Percentiles rank a stretch among this genome's conserved stretches.
These are phyloP conservation scores for Notarius lentiginosus DNA, from an alignment of 2,113 vertebrate genomes.

Conservation along the genomic window DNA sequence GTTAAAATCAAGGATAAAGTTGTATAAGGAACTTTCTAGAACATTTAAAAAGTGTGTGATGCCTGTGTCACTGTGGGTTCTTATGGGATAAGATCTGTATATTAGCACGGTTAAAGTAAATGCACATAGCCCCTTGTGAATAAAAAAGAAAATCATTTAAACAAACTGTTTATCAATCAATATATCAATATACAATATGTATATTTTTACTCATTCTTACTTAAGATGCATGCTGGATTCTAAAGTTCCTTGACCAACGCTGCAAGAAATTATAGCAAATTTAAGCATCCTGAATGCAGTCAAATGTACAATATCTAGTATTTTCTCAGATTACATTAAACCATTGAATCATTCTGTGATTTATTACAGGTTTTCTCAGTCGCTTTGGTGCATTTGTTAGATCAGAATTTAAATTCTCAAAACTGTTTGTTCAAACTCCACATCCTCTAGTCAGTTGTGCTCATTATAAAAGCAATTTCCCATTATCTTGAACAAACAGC, in stretches of 20 bases:
- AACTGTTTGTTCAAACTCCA: no score
- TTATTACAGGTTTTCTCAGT: no score
- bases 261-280: not conserved
- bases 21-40: no score
- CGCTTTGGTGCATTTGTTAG: no score
- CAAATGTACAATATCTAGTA: not conserved
- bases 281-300: not conserved
- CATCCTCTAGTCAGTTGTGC: no score
- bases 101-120: not conserved
- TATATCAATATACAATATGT: not conserved
- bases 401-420: no score
- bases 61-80: no score
- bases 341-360: no score
- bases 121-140: not conserved
- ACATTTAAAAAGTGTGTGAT: no score
- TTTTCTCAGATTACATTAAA: not conserved
- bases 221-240: not conserved
- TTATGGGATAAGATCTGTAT: not conserved
- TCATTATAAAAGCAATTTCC: no score
- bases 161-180: not conserved
- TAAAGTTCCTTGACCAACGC: not conserved
- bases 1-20: no score
- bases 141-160: not conserved
- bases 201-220: not conserved
- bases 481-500: no score